phyloP scores from a whole-genome alignment of 1,140 invertebrate genomes.

The Venustaconcha ellipsiformis region DNA sequence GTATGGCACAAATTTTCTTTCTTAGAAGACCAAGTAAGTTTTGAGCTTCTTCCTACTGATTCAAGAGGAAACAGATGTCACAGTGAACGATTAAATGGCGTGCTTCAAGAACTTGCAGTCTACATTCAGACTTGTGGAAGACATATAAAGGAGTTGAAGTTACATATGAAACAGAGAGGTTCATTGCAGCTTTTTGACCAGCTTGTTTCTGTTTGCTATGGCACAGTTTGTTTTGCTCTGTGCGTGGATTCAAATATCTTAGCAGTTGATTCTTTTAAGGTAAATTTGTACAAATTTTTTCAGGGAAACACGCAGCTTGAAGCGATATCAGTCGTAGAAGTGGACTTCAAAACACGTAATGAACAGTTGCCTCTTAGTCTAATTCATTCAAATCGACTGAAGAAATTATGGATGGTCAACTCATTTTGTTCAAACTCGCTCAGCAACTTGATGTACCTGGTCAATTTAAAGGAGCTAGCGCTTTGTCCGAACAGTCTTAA shows the following conservation, averaged over 20 bases:
- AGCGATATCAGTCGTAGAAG: not conserved
- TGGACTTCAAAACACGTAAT: slow-evolving; percentile 15
- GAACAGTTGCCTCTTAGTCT: slow-evolving; percentile 5
- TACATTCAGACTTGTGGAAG: slow-evolving; percentile 1
- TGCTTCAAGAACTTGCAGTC: not conserved
- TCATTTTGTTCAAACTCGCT: slow-evolving; percentile 11
- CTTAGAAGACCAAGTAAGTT: not conserved
- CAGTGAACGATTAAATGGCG: not conserved
- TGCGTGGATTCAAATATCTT: slow-evolving; percentile 9
- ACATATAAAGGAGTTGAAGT: slow-evolving; percentile 2
- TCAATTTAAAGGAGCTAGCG: slow-evolving; percentile 13
- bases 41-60: not conserved
- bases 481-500: slow-evolving; percentile 11
- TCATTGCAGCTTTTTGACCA: too few relatives aligned
- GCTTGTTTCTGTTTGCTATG: slow-evolving; percentile 3
- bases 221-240: not conserved
- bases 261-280: slow-evolving; percentile 6
- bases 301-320: slow-evolving; percentile 8
- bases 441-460: slow-evolving; percentile 19
- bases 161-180: too few relatives aligned
- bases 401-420: slow-evolving; percentile 4
- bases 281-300: slow-evolving; percentile 5
- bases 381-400: slow-evolving; percentile 1
- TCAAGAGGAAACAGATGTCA: not conserved
- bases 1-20: slow-evolving; percentile 11